Evolutionary conservation across 2,888 invertebrate species (phyloP).

Genomic region (Helleia helle): DNA sequence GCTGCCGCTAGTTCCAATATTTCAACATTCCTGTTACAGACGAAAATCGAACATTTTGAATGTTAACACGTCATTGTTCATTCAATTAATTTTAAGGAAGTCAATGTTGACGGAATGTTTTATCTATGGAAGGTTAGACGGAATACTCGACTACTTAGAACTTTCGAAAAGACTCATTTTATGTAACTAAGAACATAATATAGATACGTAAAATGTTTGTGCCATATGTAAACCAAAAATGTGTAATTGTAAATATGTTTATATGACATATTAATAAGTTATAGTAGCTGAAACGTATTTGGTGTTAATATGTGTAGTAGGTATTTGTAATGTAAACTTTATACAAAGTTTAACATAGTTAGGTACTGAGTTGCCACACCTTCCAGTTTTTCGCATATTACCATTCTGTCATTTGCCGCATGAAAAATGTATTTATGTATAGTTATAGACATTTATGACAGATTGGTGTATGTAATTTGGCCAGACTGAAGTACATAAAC

Average conservation of each 20-base stretch:
- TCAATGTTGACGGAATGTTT: no score
- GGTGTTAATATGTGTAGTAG: no score
- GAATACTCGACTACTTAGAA: slow-evolving; percentile 20
- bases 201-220: background rate
- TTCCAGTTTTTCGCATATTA: no score
- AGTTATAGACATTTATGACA: no score
- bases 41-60: slow-evolving; percentile 30
- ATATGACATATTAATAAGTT: background rate
- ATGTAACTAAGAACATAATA: background rate
- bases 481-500: no score
- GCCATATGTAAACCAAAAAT: slow-evolving; percentile 12
- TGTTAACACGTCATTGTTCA: slow-evolving; percentile 27
- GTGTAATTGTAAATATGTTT: background rate
- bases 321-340: no score
- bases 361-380: no score
- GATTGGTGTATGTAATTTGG: no score
- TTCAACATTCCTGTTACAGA: slow-evolving; percentile 45
- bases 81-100: background rate
- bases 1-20: slow-evolving; percentile 27
- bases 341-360: no score
- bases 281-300: no score
- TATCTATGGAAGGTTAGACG: slow-evolving; percentile 10
- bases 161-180: background rate
- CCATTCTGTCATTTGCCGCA: no score
- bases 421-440: no score